phyloP scores from a whole-genome alignment of 2,113 vertebrate species.

The Turnix velox region DNA sequence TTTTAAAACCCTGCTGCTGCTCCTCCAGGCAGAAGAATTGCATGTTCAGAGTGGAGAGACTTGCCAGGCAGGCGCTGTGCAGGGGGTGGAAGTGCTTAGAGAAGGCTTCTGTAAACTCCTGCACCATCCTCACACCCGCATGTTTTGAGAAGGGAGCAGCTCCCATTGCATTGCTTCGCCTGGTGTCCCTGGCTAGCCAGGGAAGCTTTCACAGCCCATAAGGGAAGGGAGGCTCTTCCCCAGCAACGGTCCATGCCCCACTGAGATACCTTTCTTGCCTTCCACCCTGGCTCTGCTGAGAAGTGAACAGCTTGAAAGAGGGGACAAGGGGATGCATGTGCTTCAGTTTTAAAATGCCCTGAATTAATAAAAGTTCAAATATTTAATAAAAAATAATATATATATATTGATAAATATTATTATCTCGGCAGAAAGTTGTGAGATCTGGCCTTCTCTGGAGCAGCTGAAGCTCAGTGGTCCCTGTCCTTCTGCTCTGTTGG shows the following conservation, averaged over 20 bases:
- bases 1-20: constrained; percentile 1
- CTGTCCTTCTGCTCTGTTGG: constrained; percentile 34
- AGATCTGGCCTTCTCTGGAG: background rate
- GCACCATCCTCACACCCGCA: fast-evolving
- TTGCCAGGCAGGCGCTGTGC: fast-evolving
- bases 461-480: constrained; percentile 56
- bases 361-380: constrained; percentile 14
- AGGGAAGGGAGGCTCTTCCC: background rate
- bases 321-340: background rate
- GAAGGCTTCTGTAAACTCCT: background rate
- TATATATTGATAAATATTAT: constrained; percentile 34
- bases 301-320: background rate
- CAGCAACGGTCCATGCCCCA: fast-evolving
- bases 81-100: background rate
- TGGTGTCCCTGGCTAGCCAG: background rate
- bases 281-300: background rate
- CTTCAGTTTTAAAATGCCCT: constrained; percentile 20
- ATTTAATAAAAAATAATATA: constrained; percentile 9
- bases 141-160: background rate
- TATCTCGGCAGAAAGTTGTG: background rate
- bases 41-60: background rate
- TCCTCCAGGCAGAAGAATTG: background rate
- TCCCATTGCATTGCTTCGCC: background rate
- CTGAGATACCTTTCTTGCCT: background rate
- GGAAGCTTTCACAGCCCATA: background rate